Conservation (phyloP, 2,888 invertebrate genomes). For the Cepaea hortensis region DNA sequence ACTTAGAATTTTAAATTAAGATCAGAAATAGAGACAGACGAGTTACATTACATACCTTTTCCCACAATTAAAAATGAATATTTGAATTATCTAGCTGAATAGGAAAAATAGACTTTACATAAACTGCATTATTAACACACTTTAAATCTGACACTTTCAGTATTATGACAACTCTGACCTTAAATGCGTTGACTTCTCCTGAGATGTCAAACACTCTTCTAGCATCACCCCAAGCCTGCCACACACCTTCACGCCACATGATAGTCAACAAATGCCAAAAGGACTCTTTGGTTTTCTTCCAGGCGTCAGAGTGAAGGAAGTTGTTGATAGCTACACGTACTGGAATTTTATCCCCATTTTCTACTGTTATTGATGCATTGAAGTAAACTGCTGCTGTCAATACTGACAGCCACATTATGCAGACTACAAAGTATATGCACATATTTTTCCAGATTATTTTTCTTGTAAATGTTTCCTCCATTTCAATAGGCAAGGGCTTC, state of each 20-base stretch:
- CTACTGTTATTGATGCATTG: slow-evolving; percentile 80
- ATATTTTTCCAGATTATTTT: slow-evolving; percentile 53
- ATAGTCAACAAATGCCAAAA: slow-evolving; percentile 86
- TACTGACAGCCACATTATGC: slow-evolving; percentile 83
- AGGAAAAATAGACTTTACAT: too few species aligned
- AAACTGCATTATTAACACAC: too few species aligned
- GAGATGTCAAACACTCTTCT: slow-evolving; percentile 91
- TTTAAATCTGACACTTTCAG: too few species aligned
- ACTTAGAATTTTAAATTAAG: too few species aligned
- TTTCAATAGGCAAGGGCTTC: slow-evolving; percentile 22
- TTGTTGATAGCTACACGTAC: slow-evolving; percentile 89
- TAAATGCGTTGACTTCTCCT: slow-evolving; percentile 89
- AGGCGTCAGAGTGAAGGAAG: slow-evolving; percentile 85
- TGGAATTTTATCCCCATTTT: slow-evolving; percentile 85
- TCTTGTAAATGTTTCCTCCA: slow-evolving; percentile 15
- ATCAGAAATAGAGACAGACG: too few species aligned
- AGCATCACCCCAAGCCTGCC: slow-evolving; percentile 90
- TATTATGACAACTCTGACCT: slow-evolving; percentile 58
- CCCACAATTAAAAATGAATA: too few species aligned
- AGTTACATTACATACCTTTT: too few species aligned
- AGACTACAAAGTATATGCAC: slow-evolving; percentile 79
- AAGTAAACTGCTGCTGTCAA: slow-evolving; percentile 90
- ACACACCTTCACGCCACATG: slow-evolving; percentile 90
- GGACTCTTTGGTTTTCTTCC: slow-evolving; percentile 83
- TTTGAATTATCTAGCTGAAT: too few species aligned